Evolutionary conservation across 2,797 vertebrate species (phyloP), one percentile per base, ranked within the genome.

Genomic region (Galago senegalensis): DNA sequence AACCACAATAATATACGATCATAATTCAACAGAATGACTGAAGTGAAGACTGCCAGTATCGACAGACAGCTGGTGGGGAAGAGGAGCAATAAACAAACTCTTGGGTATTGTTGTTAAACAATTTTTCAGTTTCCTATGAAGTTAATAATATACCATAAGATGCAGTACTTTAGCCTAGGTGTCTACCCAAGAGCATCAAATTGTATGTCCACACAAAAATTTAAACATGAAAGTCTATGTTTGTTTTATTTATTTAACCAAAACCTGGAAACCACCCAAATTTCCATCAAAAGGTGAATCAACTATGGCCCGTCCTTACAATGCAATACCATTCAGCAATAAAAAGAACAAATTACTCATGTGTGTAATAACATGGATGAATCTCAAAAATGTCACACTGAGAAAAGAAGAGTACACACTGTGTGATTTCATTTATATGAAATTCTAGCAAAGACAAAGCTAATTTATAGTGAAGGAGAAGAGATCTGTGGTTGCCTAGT

Each of bases 71-170:
- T 77, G 53, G 53, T 87, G 31, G 77, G 58, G 21, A 76, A 29
- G 16, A 77, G 31, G 18, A 91, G 2, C 23, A 70, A 70, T 4
- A 31, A 23, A 53, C 14, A n/a, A 83, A 91, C 18, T 61, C n/a
- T 90, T 13, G 7, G 49, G 49, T 18, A 67, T 6, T 87, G 25
- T 5, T 76, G n/a, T 18, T 49, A 76, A 94, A 82, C n/a, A 56
- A 91, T 87, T 69, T 46, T 80, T 12, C 16, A 86, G 21, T 89
- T 92, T 89, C 89, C 76, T 92, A 18, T 73, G 56, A 76, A 83
- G 61, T 95, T 79, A 63, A 75, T 20, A 77, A 20, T 43, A 69
- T 53, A 67, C n/a, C 67, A 37, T 43, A 89, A 46, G 12, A 63
- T 40, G 34, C 40, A 89, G 31, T 27, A 37, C 63, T 16, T 63